Evolutionary conservation across 1,140 invertebrate species (phyloP), one percentile per base, ranked within the genome.

Genomic region (Plodia interpunctella): DNA sequence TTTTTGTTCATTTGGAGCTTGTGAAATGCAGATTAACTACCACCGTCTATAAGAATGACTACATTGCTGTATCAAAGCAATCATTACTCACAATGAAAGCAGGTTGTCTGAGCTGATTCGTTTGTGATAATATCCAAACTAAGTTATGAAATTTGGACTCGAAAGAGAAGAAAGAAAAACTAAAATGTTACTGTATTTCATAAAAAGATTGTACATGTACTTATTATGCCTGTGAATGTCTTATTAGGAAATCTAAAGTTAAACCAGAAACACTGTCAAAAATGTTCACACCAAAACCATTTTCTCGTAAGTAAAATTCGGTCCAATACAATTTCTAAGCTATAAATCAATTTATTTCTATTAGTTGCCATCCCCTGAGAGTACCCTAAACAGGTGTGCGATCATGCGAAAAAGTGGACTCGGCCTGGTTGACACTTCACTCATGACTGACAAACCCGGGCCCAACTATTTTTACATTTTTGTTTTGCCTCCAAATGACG

Each of bases 391-490:
- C 69, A 72, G 65, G 67, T 68, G 74, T 64, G 74, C 76, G 68
- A 65, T 81, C 76, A 80, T 73, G 74, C 79, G 80, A 74, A 82
- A 83, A 82, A 83, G 74, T 79, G 71, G 74, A 59, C 69, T 66
- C 63, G 62, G 63, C 65, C 57, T 65, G 68, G 62, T 71, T 77
- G 76, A 76, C 81, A 70, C 70, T 65, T 61, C 62, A 63, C 62
- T 69, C 68, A 73, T 82, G 78, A 83, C 67, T 80, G 80, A 81
- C 82, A 81, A 71, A 15, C 70, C 76, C 68, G 68, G 77, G 76
- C 64, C 55, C 70, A 11, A 32, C 30, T 32, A 67, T 52, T 67
- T 68, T 73, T 61, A 70, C 68, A 56, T 55, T 67, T 57, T 53
- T 53, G 20, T 53, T 53, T 44, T 44, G 15, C 13, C 38, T 44